phyloP scores from a whole-genome alignment of 2,888 invertebrate genomes.

The Ophonus ardosiacus region DNA sequence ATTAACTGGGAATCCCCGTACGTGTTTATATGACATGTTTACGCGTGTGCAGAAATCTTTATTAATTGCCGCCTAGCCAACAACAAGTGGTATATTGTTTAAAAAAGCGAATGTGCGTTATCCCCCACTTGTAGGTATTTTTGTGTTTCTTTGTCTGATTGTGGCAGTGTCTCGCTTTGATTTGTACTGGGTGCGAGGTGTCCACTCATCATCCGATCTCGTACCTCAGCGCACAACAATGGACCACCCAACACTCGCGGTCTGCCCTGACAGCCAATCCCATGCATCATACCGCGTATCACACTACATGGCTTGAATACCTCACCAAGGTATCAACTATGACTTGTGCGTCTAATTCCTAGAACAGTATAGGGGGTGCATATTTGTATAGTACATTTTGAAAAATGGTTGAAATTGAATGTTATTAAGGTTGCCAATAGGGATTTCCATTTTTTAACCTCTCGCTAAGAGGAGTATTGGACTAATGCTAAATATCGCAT shows the following conservation, averaged over 20 bases:
- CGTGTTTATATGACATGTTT: neutral
- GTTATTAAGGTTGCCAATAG: no score
- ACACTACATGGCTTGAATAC: neutral
- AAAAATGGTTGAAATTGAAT: no score
- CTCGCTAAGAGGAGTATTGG: no score
- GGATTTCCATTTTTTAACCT: no score
- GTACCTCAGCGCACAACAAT: slow-evolving; percentile 52
- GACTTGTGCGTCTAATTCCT: no score
- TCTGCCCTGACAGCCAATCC: slow-evolving; percentile 53
- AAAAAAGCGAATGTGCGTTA: neutral
- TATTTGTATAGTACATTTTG: no score
- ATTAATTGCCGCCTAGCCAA: slow-evolving; percentile 30
- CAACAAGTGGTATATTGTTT: no score
- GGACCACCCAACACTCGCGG: slow-evolving; percentile 60
- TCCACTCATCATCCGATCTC: slow-evolving; percentile 45
- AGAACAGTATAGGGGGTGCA: no score
- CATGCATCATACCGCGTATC: slow-evolving; percentile 53
- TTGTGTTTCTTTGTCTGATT: neutral
- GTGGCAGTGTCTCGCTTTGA: neutral
- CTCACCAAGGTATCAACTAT: neutral
- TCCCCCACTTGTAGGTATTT: neutral
- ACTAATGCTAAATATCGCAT: no score
- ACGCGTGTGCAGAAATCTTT: slow-evolving; percentile 28
- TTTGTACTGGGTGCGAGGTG: slow-evolving; percentile 23
- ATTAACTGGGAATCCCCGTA: neutral